Base-by-base conservation (phyloP, 2,797 vertebrate species). In the Galaxias olidus region DNA sequence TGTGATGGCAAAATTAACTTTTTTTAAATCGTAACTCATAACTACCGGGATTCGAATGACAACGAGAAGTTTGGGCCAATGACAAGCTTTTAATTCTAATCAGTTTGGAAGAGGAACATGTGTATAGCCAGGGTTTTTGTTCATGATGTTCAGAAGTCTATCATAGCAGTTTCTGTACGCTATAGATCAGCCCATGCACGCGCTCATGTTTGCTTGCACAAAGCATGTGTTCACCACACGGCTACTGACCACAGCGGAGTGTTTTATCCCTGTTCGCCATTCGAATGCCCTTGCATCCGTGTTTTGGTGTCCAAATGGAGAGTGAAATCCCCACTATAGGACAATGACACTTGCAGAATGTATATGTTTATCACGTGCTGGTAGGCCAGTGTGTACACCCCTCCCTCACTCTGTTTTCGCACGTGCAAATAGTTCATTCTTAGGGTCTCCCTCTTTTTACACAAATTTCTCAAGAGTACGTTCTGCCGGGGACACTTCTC, bases 381-480 rank as follows among this genome's bases (percentile, higher is more conserved):
- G 44, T 50, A 49, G 59, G 59, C 49, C 59, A 58, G 47, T n/a
- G 61, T 56, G 59, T 69, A 61, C 60, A 60, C 63, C 58, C 52
- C 58, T 42, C 20, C 64, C 41, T 42, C 50, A 78, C 66, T 73
- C 70, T 83, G 80, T 84, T 84, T 85, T 78, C 80, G 84, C 87
- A 91, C 87, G 89, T 90, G 89, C 75, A 84, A 66, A 78, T 83
- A 75, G 79, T 70, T 72, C 77, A 78, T 80, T 69, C 71, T 66
- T 50, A 73, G 82, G 80, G 81, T 84, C 71, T 86, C 81, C 80
- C 83, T 54, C 66, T 88, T 86, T 88, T 88, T 88, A 87, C 78
- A 82, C 74, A 69, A 55, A 72, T 66, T 73, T 73, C 43, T 69
- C 68, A 59, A 47, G 17, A 61, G 53, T 54, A 47, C 52, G 68